Evolutionary conservation across 2,113 vertebrate genomes (phyloP).

Genomic region (Lynx canadensis): DNA sequence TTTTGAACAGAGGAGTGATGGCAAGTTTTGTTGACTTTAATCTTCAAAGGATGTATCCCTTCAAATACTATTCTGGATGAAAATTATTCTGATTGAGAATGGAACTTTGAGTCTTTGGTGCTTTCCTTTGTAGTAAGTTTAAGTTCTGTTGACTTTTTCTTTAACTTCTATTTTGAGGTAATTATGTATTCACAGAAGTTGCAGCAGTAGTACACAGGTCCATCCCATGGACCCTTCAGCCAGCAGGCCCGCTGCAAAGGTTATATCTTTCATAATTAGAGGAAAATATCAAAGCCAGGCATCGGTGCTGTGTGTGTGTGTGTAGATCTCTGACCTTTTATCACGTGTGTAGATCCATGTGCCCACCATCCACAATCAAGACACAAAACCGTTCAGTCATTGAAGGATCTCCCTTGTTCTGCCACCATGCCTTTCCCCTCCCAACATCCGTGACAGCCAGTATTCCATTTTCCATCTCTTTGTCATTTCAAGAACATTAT

Average conservation of each 20-base stretch:
- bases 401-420: background rate
- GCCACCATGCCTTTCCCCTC: background rate
- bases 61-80: background rate
- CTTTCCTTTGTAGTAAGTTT: background rate
- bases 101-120: background rate
- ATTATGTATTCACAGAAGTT: background rate
- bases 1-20: background rate
- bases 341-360: background rate
- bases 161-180: background rate
- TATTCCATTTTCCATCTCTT: background rate
- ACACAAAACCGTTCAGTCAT: background rate
- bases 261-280: background rate
- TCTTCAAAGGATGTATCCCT: background rate
- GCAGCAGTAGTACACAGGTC: background rate
- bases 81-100: background rate
- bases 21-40: background rate
- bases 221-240: background rate
- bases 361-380: background rate
- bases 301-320: background rate
- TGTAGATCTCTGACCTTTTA: background rate
- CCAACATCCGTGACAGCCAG: background rate
- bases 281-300: background rate
- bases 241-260: background rate
- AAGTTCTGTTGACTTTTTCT: background rate
- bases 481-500: conserved; percentile 18